These are phyloP conservation scores for Acheta domesticus DNA, from an alignment of 2,888 invertebrate species.

Conservation along the genomic window DNA sequence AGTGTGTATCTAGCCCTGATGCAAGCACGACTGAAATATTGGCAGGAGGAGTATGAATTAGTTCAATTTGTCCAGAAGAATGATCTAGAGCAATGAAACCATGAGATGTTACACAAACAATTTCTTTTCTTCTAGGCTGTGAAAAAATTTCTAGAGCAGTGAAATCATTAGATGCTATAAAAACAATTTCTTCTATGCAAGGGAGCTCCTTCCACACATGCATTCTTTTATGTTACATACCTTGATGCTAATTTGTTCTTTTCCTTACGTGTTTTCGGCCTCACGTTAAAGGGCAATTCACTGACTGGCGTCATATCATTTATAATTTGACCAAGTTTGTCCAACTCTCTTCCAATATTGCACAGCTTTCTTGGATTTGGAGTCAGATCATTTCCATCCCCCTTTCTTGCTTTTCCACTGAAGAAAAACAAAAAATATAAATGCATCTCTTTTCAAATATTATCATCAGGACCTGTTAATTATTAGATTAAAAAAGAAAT, in stretches of 20 bases:
- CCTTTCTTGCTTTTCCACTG: slow-evolving; percentile 88
- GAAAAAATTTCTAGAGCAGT: no score
- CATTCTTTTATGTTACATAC: slow-evolving; percentile 42
- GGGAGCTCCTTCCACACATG: no score
- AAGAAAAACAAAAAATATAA: slow-evolving; percentile 31
- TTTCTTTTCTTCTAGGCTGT: no score
- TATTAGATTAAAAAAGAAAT: slow-evolving; percentile 39
- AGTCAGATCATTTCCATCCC: slow-evolving; percentile 95
- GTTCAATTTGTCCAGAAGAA: no score
- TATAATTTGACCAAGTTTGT: slow-evolving; percentile 84
- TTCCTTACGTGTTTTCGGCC: slow-evolving; percentile 92
- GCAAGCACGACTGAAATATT: no score
- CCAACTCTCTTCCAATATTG: slow-evolving; percentile 86
- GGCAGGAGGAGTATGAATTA: no score
- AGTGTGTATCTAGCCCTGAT: no score
- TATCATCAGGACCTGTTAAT: neutral
- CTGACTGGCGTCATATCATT: slow-evolving; percentile 95
- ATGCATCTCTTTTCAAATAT: neutral
- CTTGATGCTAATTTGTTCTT: slow-evolving; percentile 95
- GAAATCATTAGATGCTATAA: no score
- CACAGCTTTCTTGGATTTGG: slow-evolving; percentile 90
- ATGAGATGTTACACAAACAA: no score
- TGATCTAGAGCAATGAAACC: no score
- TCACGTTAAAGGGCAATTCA: slow-evolving; percentile 82
- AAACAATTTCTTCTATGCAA: no score